Evolutionary conservation across 2,797 vertebrate genomes (phyloP).

Genomic region (Bovichtus diacanthus): DNA sequence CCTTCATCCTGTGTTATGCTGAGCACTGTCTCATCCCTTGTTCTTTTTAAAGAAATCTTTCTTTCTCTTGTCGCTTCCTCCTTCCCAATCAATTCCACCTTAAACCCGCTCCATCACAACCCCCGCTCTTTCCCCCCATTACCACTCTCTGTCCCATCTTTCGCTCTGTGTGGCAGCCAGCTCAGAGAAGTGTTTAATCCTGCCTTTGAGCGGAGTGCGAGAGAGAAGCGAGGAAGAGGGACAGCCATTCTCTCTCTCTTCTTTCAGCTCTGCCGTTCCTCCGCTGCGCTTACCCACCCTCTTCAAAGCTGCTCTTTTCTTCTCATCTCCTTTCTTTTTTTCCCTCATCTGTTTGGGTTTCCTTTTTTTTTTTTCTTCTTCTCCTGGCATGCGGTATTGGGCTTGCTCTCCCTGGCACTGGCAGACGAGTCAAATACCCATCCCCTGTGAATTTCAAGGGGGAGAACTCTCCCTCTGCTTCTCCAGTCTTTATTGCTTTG

Average conservation of each 20-base stretch:
- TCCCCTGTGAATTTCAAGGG: conserved; percentile 70
- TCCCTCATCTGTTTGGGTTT: conserved; percentile 81
- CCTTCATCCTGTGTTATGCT: conserved; percentile 41
- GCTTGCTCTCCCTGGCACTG: conserved; percentile 65
- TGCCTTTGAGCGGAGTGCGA: conserved; percentile 79
- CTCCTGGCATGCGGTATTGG: conserved; percentile 65
- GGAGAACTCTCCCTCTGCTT: conserved; percentile 51
- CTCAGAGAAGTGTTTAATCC: conserved; percentile 81
- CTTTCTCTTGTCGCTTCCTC: conserved; percentile 68
- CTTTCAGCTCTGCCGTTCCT: conserved; percentile 71
- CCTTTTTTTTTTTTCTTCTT: conserved; percentile 68
- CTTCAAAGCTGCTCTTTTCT: conserved; percentile 83
- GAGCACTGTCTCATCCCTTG: conserved; percentile 42
- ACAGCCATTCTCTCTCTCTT: conserved; percentile 74
- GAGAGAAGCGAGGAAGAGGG: conserved; percentile 71
- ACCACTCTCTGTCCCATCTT: conserved; percentile 66
- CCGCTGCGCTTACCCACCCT: conserved; percentile 72
- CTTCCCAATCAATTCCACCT: conserved; percentile 73
- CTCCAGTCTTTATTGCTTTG: conserved; percentile 63
- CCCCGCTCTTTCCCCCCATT: conserved; percentile 16
- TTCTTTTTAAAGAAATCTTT: conserved; percentile 32
- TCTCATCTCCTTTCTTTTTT: conserved; percentile 73
- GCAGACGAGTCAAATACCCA: conserved; percentile 74
- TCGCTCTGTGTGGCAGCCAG: conserved; percentile 81
- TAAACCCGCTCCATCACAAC: conserved; percentile 59